phyloP scores from a whole-genome alignment of 2,888 invertebrate genomes.

The Dicycla oo region DNA sequence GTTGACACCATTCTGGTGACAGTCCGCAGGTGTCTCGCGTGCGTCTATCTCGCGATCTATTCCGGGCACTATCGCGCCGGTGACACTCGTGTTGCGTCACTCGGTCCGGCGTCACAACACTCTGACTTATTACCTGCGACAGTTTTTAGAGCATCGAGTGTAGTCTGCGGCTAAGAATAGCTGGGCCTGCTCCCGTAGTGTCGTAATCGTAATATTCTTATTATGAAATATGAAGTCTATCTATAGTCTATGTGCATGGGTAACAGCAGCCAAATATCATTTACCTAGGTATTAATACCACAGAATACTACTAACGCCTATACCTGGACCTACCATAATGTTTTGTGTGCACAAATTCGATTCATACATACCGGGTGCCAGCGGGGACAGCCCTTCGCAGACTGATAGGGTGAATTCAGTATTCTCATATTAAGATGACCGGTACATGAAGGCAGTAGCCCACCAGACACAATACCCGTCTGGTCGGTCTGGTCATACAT shows the following conservation, averaged over 20 bases:
- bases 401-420: no score
- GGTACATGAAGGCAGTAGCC: no score
- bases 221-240: no score
- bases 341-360: no score
- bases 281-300: neutral
- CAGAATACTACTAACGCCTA: neutral
- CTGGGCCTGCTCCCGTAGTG: slow-evolving; percentile 4
- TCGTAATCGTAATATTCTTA: slow-evolving; percentile 44
- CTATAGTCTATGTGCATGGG: slow-evolving; percentile 18
- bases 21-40: slow-evolving; percentile 82
- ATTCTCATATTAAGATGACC: no score
- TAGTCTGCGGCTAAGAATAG: slow-evolving; percentile 50
- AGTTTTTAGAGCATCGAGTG: slow-evolving; percentile 51
- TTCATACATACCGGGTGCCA: no score
- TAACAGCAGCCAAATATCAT: neutral
- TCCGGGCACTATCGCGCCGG: slow-evolving; percentile 62
- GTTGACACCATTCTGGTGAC: slow-evolving; percentile 53
- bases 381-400: no score
- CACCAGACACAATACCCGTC: no score
- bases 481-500: no score
- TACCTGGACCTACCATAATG: neutral
- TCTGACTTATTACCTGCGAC: slow-evolving; percentile 55
- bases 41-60: slow-evolving; percentile 78
- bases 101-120: slow-evolving; percentile 47
- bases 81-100: slow-evolving; percentile 77